These are phyloP conservation scores for Ispidina lecontei DNA, from an alignment of 2,797 vertebrate genomes.

Conservation along the genomic window DNA sequence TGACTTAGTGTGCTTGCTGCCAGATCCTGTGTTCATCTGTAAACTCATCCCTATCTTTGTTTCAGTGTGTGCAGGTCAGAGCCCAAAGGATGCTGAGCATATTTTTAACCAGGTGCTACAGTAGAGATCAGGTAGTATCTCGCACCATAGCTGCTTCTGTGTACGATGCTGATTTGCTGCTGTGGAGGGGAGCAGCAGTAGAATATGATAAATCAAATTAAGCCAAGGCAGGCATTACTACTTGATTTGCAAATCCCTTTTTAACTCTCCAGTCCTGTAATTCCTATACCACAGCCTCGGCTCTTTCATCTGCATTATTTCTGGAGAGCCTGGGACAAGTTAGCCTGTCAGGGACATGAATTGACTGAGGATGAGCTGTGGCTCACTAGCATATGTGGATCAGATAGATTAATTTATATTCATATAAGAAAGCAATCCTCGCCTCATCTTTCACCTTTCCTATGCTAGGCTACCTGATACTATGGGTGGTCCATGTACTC, in stretches of 20 bases:
- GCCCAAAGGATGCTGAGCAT: conserved; percentile 49
- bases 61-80: conserved; percentile 56
- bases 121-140: conserved; percentile 18
- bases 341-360: conserved; percentile 33
- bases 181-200: background rate
- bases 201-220: conserved; percentile 48
- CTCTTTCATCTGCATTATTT: conserved; percentile 68
- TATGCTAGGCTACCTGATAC: conserved; percentile 19
- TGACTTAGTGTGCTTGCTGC: conserved; percentile 55
- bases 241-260: conserved; percentile 64
- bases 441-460: conserved; percentile 18
- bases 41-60: conserved; percentile 72
- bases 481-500: background rate
- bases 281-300: conserved; percentile 44
- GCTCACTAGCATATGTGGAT: conserved; percentile 30
- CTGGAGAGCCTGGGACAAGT: conserved; percentile 61
- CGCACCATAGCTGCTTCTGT: background rate
- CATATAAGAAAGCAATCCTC: conserved; percentile 9
- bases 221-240: conserved; percentile 51
- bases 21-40: conserved; percentile 52
- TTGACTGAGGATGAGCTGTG: conserved; percentile 57
- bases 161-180: conserved; percentile 37
- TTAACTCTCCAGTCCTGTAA: conserved; percentile 52
- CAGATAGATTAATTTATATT: conserved; percentile 61
- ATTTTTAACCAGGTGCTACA: conserved; percentile 60